Percentiles rank a stretch among this genome's conserved stretches.
Evolutionary conservation across 53 echinoderm and acorn worm species (phyloP).

Genomic region (Temnopleurus reevesii): DNA sequence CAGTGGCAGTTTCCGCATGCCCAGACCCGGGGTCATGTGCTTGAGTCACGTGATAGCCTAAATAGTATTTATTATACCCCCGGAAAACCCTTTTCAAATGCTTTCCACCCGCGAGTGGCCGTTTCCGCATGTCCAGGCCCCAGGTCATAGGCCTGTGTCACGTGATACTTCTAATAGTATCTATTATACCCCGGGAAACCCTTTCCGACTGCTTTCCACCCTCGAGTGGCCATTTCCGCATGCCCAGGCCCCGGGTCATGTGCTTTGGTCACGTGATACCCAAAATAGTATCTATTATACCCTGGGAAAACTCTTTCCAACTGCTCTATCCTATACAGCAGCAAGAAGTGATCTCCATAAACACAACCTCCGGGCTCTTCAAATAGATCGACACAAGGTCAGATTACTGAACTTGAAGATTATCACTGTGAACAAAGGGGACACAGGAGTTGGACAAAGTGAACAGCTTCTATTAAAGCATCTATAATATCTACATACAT

Average conservation of each 20-base stretch:
- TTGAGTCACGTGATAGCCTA: neutral
- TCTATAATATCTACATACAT: too few relatives aligned
- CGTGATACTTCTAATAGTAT: neutral
- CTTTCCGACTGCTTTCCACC: neutral
- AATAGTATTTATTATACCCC: neutral
- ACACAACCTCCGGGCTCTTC: neutral
- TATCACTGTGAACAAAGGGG: too few relatives aligned
- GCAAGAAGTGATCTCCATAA: constrained; percentile 7
- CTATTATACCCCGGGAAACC: neutral
- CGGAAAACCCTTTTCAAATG: neutral
- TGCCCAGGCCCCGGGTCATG: neutral
- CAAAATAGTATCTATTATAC: neutral
- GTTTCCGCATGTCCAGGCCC: neutral
- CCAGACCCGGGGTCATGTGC: neutral
- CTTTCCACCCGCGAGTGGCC: neutral
- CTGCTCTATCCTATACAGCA: neutral
- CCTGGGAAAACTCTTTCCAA: neutral
- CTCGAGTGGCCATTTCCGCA: constrained; percentile 3
- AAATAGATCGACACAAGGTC: constrained; percentile 2
- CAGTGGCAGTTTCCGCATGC: constrained; percentile 11
- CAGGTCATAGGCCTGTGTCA: too few relatives aligned
- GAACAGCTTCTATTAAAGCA: too few relatives aligned
- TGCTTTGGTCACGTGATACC: neutral
- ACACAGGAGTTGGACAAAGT: too few relatives aligned
- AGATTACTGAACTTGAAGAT: neutral